phyloP scores from a whole-genome alignment of 2,113 vertebrate genomes.

The Stercorarius parasiticus region DNA sequence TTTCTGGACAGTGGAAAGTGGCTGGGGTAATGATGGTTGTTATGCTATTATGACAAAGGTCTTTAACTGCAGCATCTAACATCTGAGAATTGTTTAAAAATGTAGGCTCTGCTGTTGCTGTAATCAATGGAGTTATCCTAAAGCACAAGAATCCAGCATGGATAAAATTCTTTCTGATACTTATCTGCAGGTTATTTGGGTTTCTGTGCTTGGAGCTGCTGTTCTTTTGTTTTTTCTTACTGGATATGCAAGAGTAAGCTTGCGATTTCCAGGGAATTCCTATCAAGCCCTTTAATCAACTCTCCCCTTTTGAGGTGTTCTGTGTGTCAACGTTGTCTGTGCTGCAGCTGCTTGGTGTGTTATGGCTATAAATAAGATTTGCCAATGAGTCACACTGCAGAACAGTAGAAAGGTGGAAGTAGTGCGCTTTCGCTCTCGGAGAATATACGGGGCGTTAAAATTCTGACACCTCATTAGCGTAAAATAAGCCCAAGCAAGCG shows the following conservation, averaged over 20 bases:
- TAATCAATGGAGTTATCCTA: background rate
- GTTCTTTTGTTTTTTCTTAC: background rate
- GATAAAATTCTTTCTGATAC: background rate
- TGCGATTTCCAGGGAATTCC: background rate
- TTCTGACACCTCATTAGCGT: background rate
- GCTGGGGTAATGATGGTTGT: background rate
- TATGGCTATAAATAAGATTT: background rate
- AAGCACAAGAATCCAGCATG: background rate
- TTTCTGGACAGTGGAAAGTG: background rate
- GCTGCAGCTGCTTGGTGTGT: background rate
- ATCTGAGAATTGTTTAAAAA: background rate
- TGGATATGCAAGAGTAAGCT: background rate
- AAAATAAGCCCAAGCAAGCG: background rate
- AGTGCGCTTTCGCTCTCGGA: background rate
- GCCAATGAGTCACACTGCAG: background rate
- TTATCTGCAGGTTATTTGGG: background rate
- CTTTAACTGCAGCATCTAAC: background rate
- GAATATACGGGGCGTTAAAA: background rate
- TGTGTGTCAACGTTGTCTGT: background rate
- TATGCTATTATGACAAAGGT: background rate
- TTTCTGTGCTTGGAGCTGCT: background rate
- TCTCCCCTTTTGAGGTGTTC: background rate
- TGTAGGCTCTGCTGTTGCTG: background rate
- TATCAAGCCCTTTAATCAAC: background rate
- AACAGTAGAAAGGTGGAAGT: background rate